Conservation (phyloP, 2,797 vertebrate genomes). For the Danio jaintianensis region DNA sequence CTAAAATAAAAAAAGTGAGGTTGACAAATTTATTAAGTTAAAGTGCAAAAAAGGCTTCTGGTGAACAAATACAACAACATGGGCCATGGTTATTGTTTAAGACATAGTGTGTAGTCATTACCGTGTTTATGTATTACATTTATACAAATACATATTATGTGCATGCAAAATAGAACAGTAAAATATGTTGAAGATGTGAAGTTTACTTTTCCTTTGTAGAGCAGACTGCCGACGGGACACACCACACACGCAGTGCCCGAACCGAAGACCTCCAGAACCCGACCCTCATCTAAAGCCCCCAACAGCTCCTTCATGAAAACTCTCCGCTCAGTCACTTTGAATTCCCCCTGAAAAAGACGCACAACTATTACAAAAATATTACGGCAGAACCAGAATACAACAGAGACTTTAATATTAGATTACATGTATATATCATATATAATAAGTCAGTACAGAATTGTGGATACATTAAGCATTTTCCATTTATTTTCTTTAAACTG, state of each 20-base stretch:
- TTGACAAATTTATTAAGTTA: neutral
- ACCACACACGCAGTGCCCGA: slow-evolving; percentile 91
- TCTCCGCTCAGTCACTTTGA: slow-evolving; percentile 82
- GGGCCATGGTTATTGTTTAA: too few relatives aligned
- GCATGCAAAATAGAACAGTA: too few relatives aligned
- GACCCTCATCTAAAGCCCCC: slow-evolving; percentile 75
- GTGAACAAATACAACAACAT: neutral
- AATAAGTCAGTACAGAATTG: too few relatives aligned
- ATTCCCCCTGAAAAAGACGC: slow-evolving; percentile 78
- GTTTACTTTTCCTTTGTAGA: slow-evolving; percentile 83
- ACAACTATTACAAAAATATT: neutral
- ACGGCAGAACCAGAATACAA: neutral
- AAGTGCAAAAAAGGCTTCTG: neutral
- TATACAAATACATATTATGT: too few relatives aligned
- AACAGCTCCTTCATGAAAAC: slow-evolving; percentile 82
- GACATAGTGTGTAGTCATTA: too few relatives aligned
- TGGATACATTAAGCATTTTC: too few relatives aligned
- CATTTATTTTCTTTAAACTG: too few relatives aligned
- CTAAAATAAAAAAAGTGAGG: slow-evolving; percentile 66
- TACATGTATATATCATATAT: too few relatives aligned
- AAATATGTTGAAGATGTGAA: neutral
- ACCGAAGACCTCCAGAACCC: slow-evolving; percentile 87
- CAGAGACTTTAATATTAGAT: too few relatives aligned
- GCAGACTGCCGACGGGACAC: slow-evolving; percentile 86
- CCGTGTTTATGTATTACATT: too few relatives aligned